Conservation (phyloP, 2,888 invertebrate genomes). For the Drosophila recens region DNA sequence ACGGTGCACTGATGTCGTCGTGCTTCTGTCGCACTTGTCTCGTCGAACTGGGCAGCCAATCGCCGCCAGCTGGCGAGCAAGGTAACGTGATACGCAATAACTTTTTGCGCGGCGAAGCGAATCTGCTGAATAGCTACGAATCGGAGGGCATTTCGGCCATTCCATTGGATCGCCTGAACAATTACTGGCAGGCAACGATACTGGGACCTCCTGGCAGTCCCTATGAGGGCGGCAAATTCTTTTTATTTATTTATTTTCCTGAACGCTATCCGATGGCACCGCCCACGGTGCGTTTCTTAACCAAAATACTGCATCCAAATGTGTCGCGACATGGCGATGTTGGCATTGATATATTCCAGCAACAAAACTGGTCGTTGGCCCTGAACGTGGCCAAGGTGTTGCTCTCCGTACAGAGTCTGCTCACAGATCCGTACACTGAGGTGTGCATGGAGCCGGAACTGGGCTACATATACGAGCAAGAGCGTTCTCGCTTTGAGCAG, state of each 20-base stretch:
- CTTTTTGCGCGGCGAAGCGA: conserved; percentile 91
- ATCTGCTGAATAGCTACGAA: conserved; percentile 83
- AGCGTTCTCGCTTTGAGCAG: conserved; percentile 91
- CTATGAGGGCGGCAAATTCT: conserved; percentile 97
- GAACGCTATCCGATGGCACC: conserved; percentile 96
- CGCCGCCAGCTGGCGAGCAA: conserved; percentile 88
- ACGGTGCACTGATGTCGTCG: conserved; percentile 90
- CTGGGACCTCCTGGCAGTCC: conserved; percentile 96
- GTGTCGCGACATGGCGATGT: conserved; percentile 97
- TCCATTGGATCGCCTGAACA: conserved; percentile 84
- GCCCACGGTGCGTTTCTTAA: conserved; percentile 95
- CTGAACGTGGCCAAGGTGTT: conserved; percentile 95
- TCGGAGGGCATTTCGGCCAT: conserved; percentile 85
- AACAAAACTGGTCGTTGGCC: conserved; percentile 98
- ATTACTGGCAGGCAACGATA: conserved; percentile 97
- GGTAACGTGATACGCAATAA: conserved; percentile 94
- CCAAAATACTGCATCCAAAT: conserved; percentile 97
- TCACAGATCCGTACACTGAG: conserved; percentile 95
- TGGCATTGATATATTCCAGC: conserved; percentile 97
- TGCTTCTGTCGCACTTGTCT: conserved; percentile 95
- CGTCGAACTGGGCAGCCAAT: conserved; percentile 92
- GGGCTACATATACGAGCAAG: conserved; percentile 91
- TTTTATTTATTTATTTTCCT: conserved; percentile 95
- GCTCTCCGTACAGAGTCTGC: conserved; percentile 93
- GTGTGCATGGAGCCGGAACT: conserved; percentile 96